Evolutionary conservation across 2,113 vertebrate genomes (phyloP).

Genomic region (Odobenus rosmarus): DNA sequence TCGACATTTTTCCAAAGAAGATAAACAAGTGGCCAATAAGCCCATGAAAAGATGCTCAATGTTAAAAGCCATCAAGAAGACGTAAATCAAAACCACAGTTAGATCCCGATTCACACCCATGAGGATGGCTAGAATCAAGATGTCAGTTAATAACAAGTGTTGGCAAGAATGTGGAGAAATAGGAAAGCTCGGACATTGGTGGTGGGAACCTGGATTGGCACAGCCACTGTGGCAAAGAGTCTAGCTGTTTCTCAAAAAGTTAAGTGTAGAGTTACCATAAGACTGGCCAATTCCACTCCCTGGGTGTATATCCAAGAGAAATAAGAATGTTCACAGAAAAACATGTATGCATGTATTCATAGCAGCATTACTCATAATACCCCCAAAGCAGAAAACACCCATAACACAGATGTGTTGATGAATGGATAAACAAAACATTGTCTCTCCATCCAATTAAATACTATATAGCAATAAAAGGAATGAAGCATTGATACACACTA

Average conservation of each 20-base stretch:
- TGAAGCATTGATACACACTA: too few species aligned
- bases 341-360: neutral
- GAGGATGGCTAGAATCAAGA: neutral
- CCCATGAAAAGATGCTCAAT: neutral
- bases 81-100: neutral
- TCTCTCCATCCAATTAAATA: neutral
- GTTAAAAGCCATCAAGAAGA: neutral
- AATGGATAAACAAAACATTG: neutral
- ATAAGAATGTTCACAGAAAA: neutral
- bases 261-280: neutral
- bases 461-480: neutral
- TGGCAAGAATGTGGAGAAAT: neutral
- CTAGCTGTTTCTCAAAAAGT: neutral
- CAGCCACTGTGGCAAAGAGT: neutral
- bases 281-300: neutral
- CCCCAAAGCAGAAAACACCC: neutral
- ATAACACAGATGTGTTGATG: neutral
- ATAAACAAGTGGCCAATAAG: neutral
- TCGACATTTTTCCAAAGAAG: neutral
- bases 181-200: accelerated
- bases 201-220: neutral
- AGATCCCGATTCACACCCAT: neutral
- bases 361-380: neutral
- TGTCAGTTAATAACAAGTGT: neutral
- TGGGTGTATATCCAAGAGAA: neutral